Base-by-base conservation (phyloP, 2,888 invertebrate genomes). In the Esperia sulphurella region DNA sequence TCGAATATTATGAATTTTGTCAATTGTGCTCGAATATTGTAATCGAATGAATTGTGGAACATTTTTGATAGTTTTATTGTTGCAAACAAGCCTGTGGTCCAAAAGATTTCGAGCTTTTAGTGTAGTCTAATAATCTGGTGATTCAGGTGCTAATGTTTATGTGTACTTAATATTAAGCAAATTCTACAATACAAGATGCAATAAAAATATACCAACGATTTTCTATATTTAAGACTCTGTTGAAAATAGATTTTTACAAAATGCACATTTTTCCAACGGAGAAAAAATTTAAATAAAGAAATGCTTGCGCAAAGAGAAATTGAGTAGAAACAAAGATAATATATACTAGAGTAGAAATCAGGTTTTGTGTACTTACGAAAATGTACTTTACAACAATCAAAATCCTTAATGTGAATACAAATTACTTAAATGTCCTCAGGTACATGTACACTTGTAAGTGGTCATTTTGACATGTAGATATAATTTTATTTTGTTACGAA, bases 161-260 rank as follows among this genome's bases (percentile, higher is more conserved):
- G 14, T 65, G 77, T 79, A 79, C 77, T 73, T 67, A 74, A 72
- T 60, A 58, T 59, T 75, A 68, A 68, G 65, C 51, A 65, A 65
- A 58, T 58, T 62, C 59, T 43, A 21, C 2, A 21, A 21, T 3
- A 5, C 21, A 21, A 5, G 21, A 21, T 21, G 21, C 21, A 21
- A 21, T 21, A 21, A 21, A 21, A 21, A 5, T 21, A 5, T 3
- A 21, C 21, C 21, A 21, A 21, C 5, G 2, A 3, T 21, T 21
- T 21, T 21, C 21, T 5, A 21, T 21, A 21, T 21, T 21, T 21
- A 21, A 21, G 21, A 5, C 21, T 21, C 21, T 21, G 21, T 5
- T 2, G 21, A 21, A 21, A 21, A 21, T 21, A 3, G 21, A 21
- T 5, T 21, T 21, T 21, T 21, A 3, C 21, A 21, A 21, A n/a